phyloP scores from a whole-genome alignment of 1,140 invertebrate genomes.

The Homarus americanus region DNA sequence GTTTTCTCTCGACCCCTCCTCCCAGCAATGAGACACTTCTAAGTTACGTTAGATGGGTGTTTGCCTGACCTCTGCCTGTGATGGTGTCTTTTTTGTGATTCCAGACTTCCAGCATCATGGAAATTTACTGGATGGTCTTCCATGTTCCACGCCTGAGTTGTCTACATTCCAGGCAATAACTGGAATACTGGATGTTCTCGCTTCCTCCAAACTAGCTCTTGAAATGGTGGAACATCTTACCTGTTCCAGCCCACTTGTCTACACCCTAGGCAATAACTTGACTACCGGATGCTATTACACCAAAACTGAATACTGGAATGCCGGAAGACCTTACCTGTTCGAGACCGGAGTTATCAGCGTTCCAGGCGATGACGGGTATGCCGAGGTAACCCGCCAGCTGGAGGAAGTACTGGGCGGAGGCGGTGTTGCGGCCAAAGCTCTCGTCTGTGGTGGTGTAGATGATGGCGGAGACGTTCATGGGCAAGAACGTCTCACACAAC shows the following conservation, averaged over 20 bases:
- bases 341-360: conserved; percentile 94
- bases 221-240: background rate
- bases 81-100: no score
- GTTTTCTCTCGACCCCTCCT: no score
- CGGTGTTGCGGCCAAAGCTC: conserved; percentile 90
- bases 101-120: no score
- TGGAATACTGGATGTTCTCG: conserved; percentile 82
- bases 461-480: conserved; percentile 92
- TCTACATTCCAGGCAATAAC: conserved; percentile 97
- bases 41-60: no score
- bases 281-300: no score
- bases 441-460: conserved; percentile 96
- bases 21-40: no score
- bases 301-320: background rate
- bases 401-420: conserved; percentile 94
- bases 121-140: no score
- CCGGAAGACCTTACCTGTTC: conserved; percentile 81
- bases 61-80: no score
- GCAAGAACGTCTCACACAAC: conserved; percentile 92
- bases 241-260: background rate
- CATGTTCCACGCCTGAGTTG: conserved; percentile 90
- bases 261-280: background rate
- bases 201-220: background rate
- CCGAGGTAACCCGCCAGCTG: conserved; percentile 91
- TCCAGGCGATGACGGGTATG: conserved; percentile 95